These are phyloP conservation scores for Andinoacara biseriatus DNA, from an alignment of 2,113 vertebrate genomes.

Conservation along the genomic window DNA sequence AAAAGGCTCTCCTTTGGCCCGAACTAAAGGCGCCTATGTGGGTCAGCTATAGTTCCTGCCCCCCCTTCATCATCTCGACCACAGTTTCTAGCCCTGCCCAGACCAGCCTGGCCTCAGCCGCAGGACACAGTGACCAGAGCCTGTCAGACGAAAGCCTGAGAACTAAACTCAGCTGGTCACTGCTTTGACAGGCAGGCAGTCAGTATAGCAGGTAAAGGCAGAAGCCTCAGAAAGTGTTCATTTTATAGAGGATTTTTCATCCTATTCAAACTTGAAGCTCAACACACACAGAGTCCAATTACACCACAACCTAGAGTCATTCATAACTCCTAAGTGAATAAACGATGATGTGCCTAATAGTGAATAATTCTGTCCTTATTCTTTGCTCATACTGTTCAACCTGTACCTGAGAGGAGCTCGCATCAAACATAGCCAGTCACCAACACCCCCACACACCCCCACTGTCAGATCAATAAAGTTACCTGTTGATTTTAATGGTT, in stretches of 20 bases:
- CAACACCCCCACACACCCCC: no score
- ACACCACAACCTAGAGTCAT: no score
- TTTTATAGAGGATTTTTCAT: background rate
- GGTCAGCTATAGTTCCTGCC: conserved; percentile 65
- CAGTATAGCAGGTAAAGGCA: background rate
- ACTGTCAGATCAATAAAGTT: no score
- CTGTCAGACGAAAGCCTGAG: conserved; percentile 25
- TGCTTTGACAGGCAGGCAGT: background rate
- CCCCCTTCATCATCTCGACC: conserved; percentile 60
- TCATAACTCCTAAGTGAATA: no score
- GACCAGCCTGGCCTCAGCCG: conserved; percentile 16
- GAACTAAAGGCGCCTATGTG: conserved; percentile 73
- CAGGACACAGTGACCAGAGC: conserved; percentile 45
- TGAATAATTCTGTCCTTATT: no score
- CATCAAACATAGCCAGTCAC: no score
- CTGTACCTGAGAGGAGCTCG: no score
- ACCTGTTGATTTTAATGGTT: no score
- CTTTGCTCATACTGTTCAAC: no score
- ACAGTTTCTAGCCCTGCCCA: conserved; percentile 43
- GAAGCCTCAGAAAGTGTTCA: background rate
- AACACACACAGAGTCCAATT: background rate
- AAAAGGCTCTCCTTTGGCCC: conserved; percentile 61
- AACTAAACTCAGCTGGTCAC: conserved; percentile 39
- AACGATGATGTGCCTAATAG: no score
- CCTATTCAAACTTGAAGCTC: background rate